Evolutionary conservation across 2,888 invertebrate genomes (phyloP).

Genomic region (Crematogaster levior): DNA sequence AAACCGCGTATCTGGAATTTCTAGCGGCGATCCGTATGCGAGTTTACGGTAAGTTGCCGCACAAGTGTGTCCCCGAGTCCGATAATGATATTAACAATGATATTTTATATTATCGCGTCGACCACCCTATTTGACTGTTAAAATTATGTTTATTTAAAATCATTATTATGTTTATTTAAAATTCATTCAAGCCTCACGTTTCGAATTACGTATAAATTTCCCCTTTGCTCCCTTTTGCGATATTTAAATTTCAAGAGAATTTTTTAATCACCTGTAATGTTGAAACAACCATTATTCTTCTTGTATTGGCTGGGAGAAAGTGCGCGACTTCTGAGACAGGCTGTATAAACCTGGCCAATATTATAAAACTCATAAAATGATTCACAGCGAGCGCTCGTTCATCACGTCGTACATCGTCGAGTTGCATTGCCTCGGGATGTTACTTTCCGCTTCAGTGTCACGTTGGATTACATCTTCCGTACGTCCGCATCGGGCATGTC

Average conservation of each 20-base stretch:
- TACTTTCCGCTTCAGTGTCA: conserved; percentile 53
- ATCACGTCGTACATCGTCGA: conserved; percentile 33
- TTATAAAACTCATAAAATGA: conserved; percentile 45
- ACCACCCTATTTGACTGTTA: background rate
- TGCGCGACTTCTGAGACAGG: conserved; percentile 18
- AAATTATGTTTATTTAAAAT: background rate
- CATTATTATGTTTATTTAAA: background rate
- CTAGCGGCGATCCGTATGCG: background rate
- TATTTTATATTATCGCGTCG: background rate
- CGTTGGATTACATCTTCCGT: conserved; percentile 52
- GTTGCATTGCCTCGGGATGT: conserved; percentile 47
- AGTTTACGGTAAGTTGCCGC: conserved; percentile 3
- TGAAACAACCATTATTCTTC: background rate
- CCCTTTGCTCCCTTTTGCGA: background rate
- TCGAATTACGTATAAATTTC: background rate
- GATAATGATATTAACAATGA: background rate
- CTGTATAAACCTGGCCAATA: conserved; percentile 18
- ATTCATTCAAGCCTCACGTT: background rate
- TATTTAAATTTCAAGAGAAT: background rate
- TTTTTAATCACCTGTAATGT: background rate
- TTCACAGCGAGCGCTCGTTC: conserved; percentile 39
- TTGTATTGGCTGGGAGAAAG: conserved; percentile 36
- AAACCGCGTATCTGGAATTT: conserved; percentile 47
- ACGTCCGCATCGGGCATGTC: conserved; percentile 28
- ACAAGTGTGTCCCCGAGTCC: background rate